A percentile compares a stretch with the other conserved stretches of the same genome.
Conservation (phyloP, 2,888 invertebrate genomes). For the Drosophila kambysellisi region DNA sequence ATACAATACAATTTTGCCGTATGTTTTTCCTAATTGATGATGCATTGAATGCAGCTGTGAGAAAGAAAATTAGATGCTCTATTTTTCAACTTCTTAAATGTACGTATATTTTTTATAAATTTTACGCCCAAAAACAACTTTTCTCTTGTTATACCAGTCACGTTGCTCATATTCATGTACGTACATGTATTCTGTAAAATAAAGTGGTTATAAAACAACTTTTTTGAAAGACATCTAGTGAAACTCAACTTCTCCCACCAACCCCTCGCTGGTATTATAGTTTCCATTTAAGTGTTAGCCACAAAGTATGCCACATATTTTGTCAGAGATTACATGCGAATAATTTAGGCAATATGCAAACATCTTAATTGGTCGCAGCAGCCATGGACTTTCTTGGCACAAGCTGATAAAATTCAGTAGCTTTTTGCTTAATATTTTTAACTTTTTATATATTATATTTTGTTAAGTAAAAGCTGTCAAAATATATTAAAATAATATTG, state of each 20-base stretch:
- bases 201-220: neutral
- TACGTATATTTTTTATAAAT: neutral
- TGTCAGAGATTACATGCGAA: neutral
- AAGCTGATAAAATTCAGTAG: neutral
- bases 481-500: neutral
- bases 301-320: conserved; percentile 27
- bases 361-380: neutral
- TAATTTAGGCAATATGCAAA: neutral
- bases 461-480: neutral
- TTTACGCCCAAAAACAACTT: neutral
- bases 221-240: neutral
- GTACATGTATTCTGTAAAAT: neutral
- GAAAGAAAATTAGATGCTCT: neutral
- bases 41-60: neutral
- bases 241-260: neutral
- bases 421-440: neutral
- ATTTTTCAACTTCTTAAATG: neutral
- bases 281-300: conserved; percentile 21
- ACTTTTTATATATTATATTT: neutral
- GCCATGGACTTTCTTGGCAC: neutral
- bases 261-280: neutral
- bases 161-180: neutral
- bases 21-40: neutral
- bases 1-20: neutral
- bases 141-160: neutral